A percentile compares a stretch with the other conserved stretches of the same genome.
These are phyloP conservation scores for Epinotia ramella DNA, from an alignment of 2,888 invertebrate species.

Conservation along the genomic window DNA sequence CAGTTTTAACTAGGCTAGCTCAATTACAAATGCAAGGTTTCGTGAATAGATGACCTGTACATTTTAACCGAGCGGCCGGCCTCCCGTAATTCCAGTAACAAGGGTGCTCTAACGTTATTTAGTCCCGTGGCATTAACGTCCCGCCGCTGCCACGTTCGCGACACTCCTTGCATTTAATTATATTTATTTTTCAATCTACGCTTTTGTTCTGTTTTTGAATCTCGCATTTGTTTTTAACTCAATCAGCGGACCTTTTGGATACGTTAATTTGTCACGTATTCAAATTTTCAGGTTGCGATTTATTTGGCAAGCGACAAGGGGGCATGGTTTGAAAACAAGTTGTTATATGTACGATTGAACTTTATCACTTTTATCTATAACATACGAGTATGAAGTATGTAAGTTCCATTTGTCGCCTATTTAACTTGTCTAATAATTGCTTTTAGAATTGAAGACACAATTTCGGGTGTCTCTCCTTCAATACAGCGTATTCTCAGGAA, in stretches of 20 bases:
- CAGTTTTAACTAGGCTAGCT: neutral
- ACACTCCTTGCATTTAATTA: conserved; percentile 73
- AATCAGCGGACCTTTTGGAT: conserved; percentile 45
- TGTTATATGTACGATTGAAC: conserved; percentile 23
- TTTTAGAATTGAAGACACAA: no score
- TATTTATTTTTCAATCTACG: conserved; percentile 72
- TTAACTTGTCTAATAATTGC: no score
- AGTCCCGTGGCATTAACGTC: conserved; percentile 76
- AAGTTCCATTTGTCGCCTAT: neutral
- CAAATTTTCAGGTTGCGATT: conserved; percentile 42
- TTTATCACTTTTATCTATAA: conserved; percentile 6
- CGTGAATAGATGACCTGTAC: conserved; percentile 47
- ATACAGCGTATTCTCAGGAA: no score
- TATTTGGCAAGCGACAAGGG: conserved; percentile 29
- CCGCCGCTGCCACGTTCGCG: conserved; percentile 69
- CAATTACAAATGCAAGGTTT: neutral
- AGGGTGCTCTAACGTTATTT: conserved; percentile 82
- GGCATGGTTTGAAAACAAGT: conserved; percentile 5
- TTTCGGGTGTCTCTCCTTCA: no score
- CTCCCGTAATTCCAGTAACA: conserved; percentile 78
- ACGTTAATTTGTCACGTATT: conserved; percentile 46
- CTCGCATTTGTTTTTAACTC: conserved; percentile 44
- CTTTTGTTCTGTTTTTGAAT: conserved; percentile 56
- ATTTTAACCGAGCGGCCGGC: conserved; percentile 22
- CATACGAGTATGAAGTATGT: neutral